phyloP scores from a whole-genome alignment of 2,888 invertebrate genomes.

The Enoplolaimus lenunculus region DNA sequence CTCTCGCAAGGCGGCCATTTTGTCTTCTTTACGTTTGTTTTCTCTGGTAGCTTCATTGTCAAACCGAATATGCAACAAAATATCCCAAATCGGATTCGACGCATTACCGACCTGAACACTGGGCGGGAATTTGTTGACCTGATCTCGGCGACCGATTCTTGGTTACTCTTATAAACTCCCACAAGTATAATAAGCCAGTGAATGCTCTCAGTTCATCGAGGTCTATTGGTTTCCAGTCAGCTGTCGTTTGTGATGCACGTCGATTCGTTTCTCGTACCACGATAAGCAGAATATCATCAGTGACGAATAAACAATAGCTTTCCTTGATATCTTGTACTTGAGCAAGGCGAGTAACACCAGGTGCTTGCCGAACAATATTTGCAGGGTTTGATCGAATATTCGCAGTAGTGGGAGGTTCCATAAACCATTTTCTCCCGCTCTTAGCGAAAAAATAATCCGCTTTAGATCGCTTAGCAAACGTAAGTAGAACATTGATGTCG shows the following conservation, averaged over 20 bases:
- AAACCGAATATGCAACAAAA: neutral
- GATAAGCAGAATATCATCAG: neutral
- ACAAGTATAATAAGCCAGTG: neutral
- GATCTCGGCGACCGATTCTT: neutral
- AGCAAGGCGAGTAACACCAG: neutral
- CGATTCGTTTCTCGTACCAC: neutral
- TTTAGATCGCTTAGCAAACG: too few relatives aligned
- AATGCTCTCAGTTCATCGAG: neutral
- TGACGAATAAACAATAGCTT: neutral
- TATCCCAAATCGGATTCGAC: neutral
- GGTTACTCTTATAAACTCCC: neutral
- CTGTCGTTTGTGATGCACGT: neutral
- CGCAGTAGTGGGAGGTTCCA: neutral
- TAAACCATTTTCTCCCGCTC: neutral
- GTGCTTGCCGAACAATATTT: neutral
- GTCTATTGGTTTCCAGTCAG: neutral
- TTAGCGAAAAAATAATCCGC: neutral
- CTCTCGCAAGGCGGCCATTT: neutral
- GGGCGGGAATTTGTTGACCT: neutral
- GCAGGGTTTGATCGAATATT: neutral
- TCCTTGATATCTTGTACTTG: neutral
- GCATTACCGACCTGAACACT: neutral
- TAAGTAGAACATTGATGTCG: too few relatives aligned
- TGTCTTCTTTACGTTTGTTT: neutral
- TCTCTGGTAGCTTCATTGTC: neutral